A percentile compares a stretch with the other conserved stretches of the same genome.
phyloP scores from a whole-genome alignment of 2,888 invertebrate genomes.

The Rotaria sp. region DNA sequence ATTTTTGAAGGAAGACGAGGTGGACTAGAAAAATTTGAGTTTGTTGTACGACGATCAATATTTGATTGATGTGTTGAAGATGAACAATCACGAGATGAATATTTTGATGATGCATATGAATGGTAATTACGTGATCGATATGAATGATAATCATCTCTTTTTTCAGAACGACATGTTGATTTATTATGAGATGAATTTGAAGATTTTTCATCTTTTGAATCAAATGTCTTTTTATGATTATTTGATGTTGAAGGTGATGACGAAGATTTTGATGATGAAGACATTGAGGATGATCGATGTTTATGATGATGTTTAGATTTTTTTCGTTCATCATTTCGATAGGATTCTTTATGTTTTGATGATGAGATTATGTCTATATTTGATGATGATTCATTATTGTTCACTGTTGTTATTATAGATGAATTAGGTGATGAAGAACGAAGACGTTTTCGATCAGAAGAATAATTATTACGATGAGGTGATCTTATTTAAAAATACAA shows the following conservation, averaged over 20 bases:
- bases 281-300: not conserved
- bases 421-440: not conserved
- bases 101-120: not conserved
- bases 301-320: not conserved
- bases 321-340: not conserved
- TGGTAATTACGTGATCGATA: not conserved
- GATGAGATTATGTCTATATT: not conserved
- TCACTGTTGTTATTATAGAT: not conserved
- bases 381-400: not conserved
- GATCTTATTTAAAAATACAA: not conserved
- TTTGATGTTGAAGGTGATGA: not conserved
- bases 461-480: not conserved
- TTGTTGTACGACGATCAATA: not conserved
- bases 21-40: not conserved
- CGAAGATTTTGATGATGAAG: not conserved
- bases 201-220: not conserved
- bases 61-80: not conserved
- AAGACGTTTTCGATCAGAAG: conserved; percentile 6
- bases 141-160: not conserved
- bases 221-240: not conserved
- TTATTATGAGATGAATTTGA: not conserved
- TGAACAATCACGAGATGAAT: not conserved
- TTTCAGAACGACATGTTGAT: not conserved
- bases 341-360: not conserved
- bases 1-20: not conserved